Percentiles rank a stretch among this genome's conserved stretches.
phyloP scores from a whole-genome alignment of 2,113 vertebrate genomes.

The Oxyura jamaicensis region DNA sequence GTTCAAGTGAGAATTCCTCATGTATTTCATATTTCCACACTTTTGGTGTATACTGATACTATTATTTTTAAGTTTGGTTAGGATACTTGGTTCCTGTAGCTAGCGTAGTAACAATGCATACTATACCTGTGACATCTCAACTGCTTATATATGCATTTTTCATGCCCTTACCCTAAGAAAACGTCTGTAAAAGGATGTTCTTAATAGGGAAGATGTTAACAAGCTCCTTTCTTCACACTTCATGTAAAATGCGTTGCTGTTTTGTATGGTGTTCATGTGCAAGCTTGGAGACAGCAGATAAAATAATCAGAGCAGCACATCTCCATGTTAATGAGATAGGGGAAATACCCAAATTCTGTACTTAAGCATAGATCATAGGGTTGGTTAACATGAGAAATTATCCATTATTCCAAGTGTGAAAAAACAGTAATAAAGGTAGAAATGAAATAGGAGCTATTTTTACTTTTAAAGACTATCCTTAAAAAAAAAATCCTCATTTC shows the following conservation, averaged over 20 bases:
- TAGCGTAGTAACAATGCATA: not conserved
- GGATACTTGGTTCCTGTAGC: not conserved
- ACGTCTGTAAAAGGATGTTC: not conserved
- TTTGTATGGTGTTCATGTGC: rapidly evolving
- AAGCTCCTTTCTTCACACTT: not conserved
- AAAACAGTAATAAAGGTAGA: not conserved
- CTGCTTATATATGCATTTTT: not conserved
- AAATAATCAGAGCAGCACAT: not conserved
- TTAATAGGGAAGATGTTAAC: not conserved
- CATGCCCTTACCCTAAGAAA: not conserved
- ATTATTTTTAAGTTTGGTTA: not conserved
- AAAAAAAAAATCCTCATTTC: not conserved
- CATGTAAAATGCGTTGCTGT: not conserved
- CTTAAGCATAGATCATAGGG: not conserved
- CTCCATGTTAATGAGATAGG: rapidly evolving
- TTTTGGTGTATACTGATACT: not conserved
- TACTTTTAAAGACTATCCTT: not conserved
- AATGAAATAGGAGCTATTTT: not conserved
- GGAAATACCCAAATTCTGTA: rapidly evolving
- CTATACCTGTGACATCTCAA: not conserved
- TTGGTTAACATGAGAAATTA: not conserved
- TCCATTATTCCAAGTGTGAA: not conserved
- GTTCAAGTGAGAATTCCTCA: not conserved
- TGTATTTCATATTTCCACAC: rapidly evolving
- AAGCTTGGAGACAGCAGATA: not conserved